Base-by-base conservation (phyloP, 2,113 vertebrate genomes). In the Hypocryptadius cinnamomeus region DNA sequence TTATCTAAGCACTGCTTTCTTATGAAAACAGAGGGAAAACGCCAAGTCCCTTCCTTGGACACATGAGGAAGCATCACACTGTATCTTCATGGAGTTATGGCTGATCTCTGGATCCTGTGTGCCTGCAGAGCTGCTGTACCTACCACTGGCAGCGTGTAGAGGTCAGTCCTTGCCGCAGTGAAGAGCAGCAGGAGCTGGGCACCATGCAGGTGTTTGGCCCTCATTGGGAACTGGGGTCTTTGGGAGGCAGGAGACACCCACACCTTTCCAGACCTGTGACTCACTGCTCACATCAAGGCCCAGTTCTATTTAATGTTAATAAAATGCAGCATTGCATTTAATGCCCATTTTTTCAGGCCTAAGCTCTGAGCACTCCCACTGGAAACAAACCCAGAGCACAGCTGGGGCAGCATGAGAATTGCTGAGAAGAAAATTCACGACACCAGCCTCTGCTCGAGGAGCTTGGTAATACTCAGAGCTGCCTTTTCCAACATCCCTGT, bases 101-200 rank as follows among this genome's bases (percentile, higher is more conserved):
- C 27, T 74, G 37, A 42, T n/a, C 13, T 47, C 60, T 56, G 50
- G 27, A 37, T 8, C 16, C 63, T 15, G 0, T 1, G 27, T 19
- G 60, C 44, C 14, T 2, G 11, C 7, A 4, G 56, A 79, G 37
- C 11, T 83, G 73, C 66, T 72, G 63, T 4, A 30, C 6, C 2
- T 8, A 3, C 5, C 0, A 6, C 0, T 56, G 35, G 45, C 0
- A 33, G 25, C 25, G 33, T 4, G 17, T 4, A 28, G 18, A 31
- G 47, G 5, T 10, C 21, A 3, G 42, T 28, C 28, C 45, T 12
- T 2, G 0, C 33, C 12, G 39, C 79, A 48, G 39, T 6, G 33
- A 69, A 10, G 70, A 28, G 50, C 33, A 28, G 4, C 31, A 42
- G 72, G 35, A 44, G 57, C 57, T 14, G 42, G 47, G 63, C 68